Evolutionary conservation across 2,113 vertebrate genomes (phyloP), one percentile per base, ranked within the genome.

Genomic region (Paradoxurus hermaphroditus): DNA sequence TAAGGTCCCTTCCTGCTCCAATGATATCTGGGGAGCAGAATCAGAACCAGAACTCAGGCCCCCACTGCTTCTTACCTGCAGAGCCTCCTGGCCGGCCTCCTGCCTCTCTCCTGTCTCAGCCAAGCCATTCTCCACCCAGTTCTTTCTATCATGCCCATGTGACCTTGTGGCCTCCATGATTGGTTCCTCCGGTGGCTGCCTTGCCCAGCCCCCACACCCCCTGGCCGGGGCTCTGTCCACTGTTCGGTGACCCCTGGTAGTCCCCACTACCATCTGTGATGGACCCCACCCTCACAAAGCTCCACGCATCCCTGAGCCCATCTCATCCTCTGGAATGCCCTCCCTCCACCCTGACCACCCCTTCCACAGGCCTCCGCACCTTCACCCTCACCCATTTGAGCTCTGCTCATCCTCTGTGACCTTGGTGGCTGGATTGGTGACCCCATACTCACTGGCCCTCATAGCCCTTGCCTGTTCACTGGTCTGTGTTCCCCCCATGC

Each of bases 271-370:
- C 19, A 14, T 27, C 82, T 31, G 4, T 2, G 16, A 15, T 13
- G 4, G 41, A 18, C 4, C 12, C 13, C 23, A 65, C 13, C 23
- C 49, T 10, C 14, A 16, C 5, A 27, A n/a, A 21, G 49, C 18
- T 31, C 10, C 16, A 5, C 23, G 18, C 10, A 5, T 12, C 15
- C 25, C 23, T 1, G 10, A 78, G 19, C n/a, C 31, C 3, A 2
- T 46, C 11, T 70, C 4, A 3, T 23, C 51, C 86, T 19, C 59
- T 9, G 63, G 12, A 19, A 89, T 27, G 23, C 65, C 73, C 73
- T 53, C n/a, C 25, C 49, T 92, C 27, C 36, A 70, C 39, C 34
- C 15, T 31, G 16, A 56, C 39, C 4, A 0, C 12, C 53, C 18
- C 36, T 23, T 39, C 23, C 12, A 9, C 83, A 36, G 67, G 53